Evolutionary conservation across 2,113 vertebrate species (phyloP), one percentile per base, ranked within the genome.

Genomic region (Myiozetetes cayanensis): DNA sequence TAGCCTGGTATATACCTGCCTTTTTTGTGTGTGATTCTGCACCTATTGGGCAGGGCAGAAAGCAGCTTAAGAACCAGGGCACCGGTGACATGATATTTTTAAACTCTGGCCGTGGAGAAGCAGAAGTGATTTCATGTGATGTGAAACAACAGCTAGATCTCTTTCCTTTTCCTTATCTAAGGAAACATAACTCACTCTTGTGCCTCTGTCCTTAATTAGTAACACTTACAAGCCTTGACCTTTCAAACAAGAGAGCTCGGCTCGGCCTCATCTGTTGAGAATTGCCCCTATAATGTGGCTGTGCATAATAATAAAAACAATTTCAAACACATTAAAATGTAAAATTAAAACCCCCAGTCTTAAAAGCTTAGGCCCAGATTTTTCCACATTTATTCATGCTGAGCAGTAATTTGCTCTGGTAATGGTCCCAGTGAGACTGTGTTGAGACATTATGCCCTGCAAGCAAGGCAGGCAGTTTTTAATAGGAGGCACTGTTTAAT

Each of bases 281-380:
- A 79, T 79, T 93, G 59, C 37, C 63, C 66, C 74, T 37, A 53
- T 95, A 85, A 80, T 91, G 83, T 93, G 84, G 75, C 76, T 83
- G 58, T 76, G 87, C 93, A 85, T 93, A 94, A 92, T 62, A 94
- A 93, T 81, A 97, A 95, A 96, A 96, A 81, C 89, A 91, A 93
- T 93, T 93, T 71, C 59, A 97, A 96, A 49, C 20, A 14, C 85
- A 96, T 95, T 91, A 93, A 87, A 93, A 73, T 6, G 18, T 61
- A 25, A 50, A 81, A 81, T 4, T 4, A 61, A 89, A 75, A 70
- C 27, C 55, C 55, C 27, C 49, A 63, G 44, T 58, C 87, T 95
- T 93, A 89, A 87, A 87, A 70, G 74, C 84, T 91, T 70, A 91
- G 71, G 31, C 53, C 11, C 31, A 77, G 91, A 58, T 53, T 89